A percentile compares a stretch with the other conserved stretches of the same genome.
Evolutionary conservation across 1,140 invertebrate genomes (phyloP).

Genomic region (Heliothis subflexa): DNA sequence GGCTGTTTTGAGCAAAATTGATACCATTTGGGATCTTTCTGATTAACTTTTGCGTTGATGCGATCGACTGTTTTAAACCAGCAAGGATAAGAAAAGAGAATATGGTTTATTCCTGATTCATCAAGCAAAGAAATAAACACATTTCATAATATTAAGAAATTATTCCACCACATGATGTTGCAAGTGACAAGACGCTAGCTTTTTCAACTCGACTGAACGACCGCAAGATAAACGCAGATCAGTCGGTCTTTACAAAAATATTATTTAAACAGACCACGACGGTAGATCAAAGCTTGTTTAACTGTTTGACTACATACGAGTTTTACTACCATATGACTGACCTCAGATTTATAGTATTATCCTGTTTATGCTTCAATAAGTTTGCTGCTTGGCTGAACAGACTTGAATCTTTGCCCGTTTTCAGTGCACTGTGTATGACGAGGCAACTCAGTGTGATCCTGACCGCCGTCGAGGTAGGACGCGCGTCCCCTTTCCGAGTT

Average conservation of each 20-base stretch:
- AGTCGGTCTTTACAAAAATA: conserved; percentile 30
- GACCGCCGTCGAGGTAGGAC: conserved; percentile 52
- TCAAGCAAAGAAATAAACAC: not conserved
- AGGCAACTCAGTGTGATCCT: conserved; percentile 57
- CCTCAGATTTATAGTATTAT: conserved; percentile 67
- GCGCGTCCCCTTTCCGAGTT: conserved; percentile 55
- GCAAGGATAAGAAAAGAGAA: too few relatives aligned
- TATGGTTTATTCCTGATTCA: not conserved
- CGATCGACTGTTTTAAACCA: too few relatives aligned
- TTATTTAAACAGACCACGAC: conserved; percentile 28
- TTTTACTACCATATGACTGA: conserved; percentile 57
- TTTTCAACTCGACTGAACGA: conserved; percentile 6
- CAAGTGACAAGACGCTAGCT: not conserved
- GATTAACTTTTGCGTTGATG: too few relatives aligned
- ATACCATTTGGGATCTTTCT: too few relatives aligned
- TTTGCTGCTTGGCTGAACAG: conserved; percentile 63
- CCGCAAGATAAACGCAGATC: conserved; percentile 40
- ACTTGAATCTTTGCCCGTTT: conserved; percentile 58
- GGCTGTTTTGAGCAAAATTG: too few relatives aligned
- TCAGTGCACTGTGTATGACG: conserved; percentile 54
- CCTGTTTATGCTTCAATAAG: conserved; percentile 67
- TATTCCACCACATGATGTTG: not conserved
- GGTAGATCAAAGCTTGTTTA: conserved; percentile 49
- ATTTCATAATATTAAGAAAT: conserved; percentile 28
- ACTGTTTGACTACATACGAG: conserved; percentile 42